Evolutionary conservation across 2,113 vertebrate species (phyloP).

Genomic region (Acrocephalus kingi): DNA sequence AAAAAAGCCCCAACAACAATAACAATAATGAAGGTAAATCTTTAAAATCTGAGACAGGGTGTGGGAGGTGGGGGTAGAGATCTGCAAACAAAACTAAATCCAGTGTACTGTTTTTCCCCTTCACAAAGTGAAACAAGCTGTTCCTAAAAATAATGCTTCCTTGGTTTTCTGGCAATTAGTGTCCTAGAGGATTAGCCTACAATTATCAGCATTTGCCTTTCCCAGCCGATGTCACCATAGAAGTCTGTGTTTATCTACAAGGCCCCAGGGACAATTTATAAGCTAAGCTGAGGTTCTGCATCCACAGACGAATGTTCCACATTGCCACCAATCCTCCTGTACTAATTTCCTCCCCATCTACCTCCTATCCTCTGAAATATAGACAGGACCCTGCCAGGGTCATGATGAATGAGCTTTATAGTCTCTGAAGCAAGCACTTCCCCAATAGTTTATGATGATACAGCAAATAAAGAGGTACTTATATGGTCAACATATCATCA

Average conservation of each 20-base stretch:
- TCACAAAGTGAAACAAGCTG: conserved; percentile 41
- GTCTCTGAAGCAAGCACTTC: background rate
- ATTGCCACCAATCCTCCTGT: background rate
- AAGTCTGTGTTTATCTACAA: conserved; percentile 58
- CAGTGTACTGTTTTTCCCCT: background rate
- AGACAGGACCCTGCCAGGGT: background rate
- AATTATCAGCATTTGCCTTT: conserved; percentile 18
- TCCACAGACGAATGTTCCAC: background rate
- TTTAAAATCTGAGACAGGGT: background rate
- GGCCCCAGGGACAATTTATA: conserved; percentile 29
- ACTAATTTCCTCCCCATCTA: background rate
- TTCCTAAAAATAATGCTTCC: conserved; percentile 36
- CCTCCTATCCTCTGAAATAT: background rate
- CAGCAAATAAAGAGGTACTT: background rate
- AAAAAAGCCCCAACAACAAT: background rate
- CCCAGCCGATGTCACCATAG: background rate
- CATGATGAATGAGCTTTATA: background rate
- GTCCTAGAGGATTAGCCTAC: conserved; percentile 37
- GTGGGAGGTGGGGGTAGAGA: background rate
- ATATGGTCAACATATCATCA: background rate
- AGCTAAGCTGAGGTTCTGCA: background rate
- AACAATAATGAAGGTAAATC: background rate
- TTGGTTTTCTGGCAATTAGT: conserved; percentile 30
- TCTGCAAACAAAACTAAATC: conserved; percentile 30
- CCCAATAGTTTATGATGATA: background rate